Conservation (phyloP, 2,113 vertebrate species). For the Tautogolabrus adspersus region DNA sequence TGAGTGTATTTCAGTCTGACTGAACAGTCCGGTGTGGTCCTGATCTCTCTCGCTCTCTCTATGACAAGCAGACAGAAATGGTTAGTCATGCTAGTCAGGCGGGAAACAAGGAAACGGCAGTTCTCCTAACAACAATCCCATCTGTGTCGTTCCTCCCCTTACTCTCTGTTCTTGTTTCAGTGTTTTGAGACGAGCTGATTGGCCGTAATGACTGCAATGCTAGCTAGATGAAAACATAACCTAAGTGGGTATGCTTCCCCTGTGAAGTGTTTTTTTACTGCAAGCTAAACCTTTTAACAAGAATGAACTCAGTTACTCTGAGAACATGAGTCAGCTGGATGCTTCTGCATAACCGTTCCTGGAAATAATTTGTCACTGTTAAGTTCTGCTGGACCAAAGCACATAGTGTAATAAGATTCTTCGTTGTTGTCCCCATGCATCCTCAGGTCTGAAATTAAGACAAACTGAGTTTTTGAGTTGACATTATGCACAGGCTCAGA, state of each 20-base stretch:
- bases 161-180: conserved; percentile 44
- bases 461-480: too few relatives aligned
- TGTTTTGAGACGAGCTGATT: conserved; percentile 16
- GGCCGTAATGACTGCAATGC: not conserved
- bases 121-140: conserved; percentile 29
- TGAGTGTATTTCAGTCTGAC: not conserved
- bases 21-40: too few relatives aligned
- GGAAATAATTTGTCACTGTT: not conserved
- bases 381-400: not conserved
- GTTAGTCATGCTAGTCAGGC: conserved; percentile 42
- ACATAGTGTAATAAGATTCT: not conserved
- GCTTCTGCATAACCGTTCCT: not conserved
- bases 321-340: not conserved
- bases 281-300: not conserved
- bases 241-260: not conserved
- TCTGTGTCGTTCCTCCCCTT: conserved; percentile 11
- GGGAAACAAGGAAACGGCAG: conserved; percentile 40
- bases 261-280: not conserved
- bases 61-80: conserved; percentile 41
- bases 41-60: conserved; percentile 6
- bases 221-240: not conserved
- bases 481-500: too few relatives aligned
- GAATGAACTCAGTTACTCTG: not conserved
- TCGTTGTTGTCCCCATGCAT: too few relatives aligned
- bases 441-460: too few relatives aligned